These are phyloP conservation scores for Coleophora deauratella DNA, from an alignment of 2,888 invertebrate genomes.

Conservation along the genomic window DNA sequence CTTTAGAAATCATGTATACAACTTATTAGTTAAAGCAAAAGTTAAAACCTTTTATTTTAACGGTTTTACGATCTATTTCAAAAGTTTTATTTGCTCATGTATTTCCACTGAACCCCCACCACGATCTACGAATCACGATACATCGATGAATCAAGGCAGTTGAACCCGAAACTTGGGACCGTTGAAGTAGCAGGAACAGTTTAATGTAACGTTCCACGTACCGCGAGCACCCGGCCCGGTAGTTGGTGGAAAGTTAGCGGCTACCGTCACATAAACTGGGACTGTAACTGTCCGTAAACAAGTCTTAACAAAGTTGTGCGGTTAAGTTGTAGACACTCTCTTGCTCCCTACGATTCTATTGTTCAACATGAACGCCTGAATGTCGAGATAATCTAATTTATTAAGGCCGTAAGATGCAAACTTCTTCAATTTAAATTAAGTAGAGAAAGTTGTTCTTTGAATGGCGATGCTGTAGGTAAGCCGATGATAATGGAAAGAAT, in stretches of 20 bases:
- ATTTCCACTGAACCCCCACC: too few species aligned
- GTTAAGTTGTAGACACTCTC: conserved; percentile 52
- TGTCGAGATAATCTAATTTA: conserved; percentile 26
- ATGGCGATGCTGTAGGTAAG: too few species aligned
- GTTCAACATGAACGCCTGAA: conserved; percentile 41
- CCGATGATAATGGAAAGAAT: too few species aligned
- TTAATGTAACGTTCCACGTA: conserved; percentile 23
- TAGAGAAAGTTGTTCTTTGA: too few species aligned
- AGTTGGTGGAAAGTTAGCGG: conserved; percentile 29
- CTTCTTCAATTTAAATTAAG: too few species aligned
- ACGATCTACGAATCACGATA: too few species aligned
- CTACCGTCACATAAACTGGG: conserved; percentile 56
- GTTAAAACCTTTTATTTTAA: too few species aligned
- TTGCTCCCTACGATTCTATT: conserved; percentile 44
- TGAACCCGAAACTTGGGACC: conserved; percentile 31
- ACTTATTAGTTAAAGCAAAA: too few species aligned
- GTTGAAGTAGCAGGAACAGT: conserved; percentile 30
- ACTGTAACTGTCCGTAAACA: conserved; percentile 57
- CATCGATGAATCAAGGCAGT: too few species aligned
- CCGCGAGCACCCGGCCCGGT: neutral
- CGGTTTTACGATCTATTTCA: too few species aligned
- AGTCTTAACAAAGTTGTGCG: conserved; percentile 63
- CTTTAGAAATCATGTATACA: too few species aligned
- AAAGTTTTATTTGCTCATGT: too few species aligned
- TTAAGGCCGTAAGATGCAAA: neutral